A percentile compares a stretch with the other conserved stretches of the same genome.
Evolutionary conservation across 2,888 invertebrate species (phyloP).

Genomic region (Calliphora vomitoria): DNA sequence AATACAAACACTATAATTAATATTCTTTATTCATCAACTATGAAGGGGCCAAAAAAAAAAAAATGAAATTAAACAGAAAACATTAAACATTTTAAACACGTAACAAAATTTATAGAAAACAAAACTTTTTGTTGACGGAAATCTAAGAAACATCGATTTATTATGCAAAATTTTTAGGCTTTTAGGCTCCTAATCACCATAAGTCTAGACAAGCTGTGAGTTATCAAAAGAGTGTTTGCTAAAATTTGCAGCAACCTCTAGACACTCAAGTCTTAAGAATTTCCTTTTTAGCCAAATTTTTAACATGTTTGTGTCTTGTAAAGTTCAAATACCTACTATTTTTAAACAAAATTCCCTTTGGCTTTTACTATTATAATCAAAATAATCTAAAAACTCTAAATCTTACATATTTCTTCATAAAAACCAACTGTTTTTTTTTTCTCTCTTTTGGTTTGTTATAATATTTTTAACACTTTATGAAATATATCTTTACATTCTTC

Average conservation of each 20-base stretch:
- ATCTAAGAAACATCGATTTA: conserved; percentile 1
- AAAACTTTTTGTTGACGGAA: background rate
- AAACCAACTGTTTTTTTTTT: background rate
- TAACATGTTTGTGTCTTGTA: no score
- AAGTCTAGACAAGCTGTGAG: background rate
- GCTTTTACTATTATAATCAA: background rate
- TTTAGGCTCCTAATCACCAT: background rate
- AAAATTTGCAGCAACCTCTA: background rate
- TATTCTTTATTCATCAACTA: background rate
- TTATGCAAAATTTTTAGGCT: background rate
- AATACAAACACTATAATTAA: background rate
- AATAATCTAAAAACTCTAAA: background rate
- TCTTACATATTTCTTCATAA: background rate
- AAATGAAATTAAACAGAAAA: background rate
- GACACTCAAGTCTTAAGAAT: no score
- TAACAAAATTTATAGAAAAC: conserved; percentile 22
- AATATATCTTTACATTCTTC: conserved; percentile 41
- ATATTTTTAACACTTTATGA: conserved; percentile 57
- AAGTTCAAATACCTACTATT: no score
- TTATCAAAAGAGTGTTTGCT: background rate
- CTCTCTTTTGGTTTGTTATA: conserved; percentile 1
- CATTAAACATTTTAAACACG: conserved; percentile 22
- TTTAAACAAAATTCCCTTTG: no score
- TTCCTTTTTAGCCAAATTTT: no score
- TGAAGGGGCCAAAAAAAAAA: background rate